Percentiles rank a stretch among this genome's conserved stretches.
phyloP scores from a whole-genome alignment of 2,797 vertebrate genomes.

The Trematomus bernacchii region DNA sequence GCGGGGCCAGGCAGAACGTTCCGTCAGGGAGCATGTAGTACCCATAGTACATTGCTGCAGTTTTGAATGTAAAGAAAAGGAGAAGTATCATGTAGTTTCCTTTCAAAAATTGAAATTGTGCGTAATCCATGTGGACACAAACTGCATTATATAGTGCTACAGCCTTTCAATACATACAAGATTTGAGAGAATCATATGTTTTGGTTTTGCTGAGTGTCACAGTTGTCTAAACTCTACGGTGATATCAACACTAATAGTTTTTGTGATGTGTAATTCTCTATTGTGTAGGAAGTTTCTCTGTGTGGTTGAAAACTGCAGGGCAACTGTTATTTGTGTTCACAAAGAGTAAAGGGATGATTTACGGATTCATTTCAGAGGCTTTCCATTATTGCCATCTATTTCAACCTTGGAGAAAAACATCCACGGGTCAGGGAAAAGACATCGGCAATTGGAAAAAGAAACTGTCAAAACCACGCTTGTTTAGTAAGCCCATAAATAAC shows the following conservation, averaged over 20 bases:
- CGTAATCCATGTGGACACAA: slow-evolving; percentile 11
- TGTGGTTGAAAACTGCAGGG: slow-evolving; percentile 6
- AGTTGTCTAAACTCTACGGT: no score
- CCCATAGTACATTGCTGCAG: slow-evolving; percentile 95
- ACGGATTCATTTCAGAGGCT: slow-evolving; percentile 29
- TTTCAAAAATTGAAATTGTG: slow-evolving; percentile 5
- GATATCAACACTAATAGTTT: neutral
- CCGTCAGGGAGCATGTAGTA: slow-evolving; percentile 98
- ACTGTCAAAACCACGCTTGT: slow-evolving; percentile 24
- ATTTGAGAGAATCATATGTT: slow-evolving; percentile 3
- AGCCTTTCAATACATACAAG: slow-evolving; percentile 8
- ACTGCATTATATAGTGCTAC: slow-evolving; percentile 7
- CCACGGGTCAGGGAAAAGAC: slow-evolving; percentile 40
- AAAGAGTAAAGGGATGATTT: slow-evolving; percentile 14
- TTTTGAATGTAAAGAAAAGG: slow-evolving; percentile 74
- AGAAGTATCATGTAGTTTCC: neutral
- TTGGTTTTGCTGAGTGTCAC: slow-evolving; percentile 9
- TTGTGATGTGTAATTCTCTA: neutral
- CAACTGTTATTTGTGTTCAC: slow-evolving; percentile 9
- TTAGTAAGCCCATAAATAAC: slow-evolving; percentile 35
- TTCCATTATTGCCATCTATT: slow-evolving; percentile 15
- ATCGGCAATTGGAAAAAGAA: slow-evolving; percentile 40
- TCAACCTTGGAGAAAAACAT: slow-evolving; percentile 38
- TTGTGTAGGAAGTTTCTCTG: neutral
- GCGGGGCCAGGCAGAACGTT: slow-evolving; percentile 94